Evolutionary conservation across 2,797 vertebrate species (phyloP), one percentile per base, ranked within the genome.

Genomic region (Tachyglossus aculeatus): DNA sequence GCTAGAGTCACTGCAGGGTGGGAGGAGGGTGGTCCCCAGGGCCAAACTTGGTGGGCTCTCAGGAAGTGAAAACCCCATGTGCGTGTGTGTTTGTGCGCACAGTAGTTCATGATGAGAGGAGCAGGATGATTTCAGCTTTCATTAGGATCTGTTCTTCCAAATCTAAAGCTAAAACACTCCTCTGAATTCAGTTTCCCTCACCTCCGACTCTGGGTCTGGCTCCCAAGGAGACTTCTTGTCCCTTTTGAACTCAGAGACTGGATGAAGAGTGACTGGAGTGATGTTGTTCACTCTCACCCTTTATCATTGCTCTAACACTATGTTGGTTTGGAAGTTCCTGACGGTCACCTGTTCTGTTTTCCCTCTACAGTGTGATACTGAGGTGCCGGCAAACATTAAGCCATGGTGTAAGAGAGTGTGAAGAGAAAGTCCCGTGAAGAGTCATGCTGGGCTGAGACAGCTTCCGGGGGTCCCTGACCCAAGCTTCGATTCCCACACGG

Each of bases 401-500:
- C 95, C 95, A 19, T 98, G 97, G 97, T 95, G 93, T 18, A 93
- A 95, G 5, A 93, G 90, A 39, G 95, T 96, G 32, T 99, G 89
- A 92, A 66, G 65, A 54, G 10, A 48, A 67, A 18, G 13, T 31
- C 1, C 33, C 16, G 45, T 24, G 31, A 24, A 10, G 22, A 50
- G 53, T 55, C n/a, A 36, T 36, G 29, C 11, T 7, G 2, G n/a
- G n/a, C n/a, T n/a, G n/a, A n/a, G n/a, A n/a, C n/a, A n/a, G n/a
- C n/a, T n/a, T n/a, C n/a, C n/a, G n/a, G n/a, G n/a, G n/a, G n/a
- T n/a, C n/a, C n/a, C n/a, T n/a, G n/a, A n/a, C n/a, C n/a, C n/a
- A n/a, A n/a, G n/a, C n/a, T n/a, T n/a, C n/a, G n/a, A n/a, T n/a
- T n/a, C n/a, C n/a, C n/a, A n/a, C n/a, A n/a, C n/a, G n/a, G n/a